Conservation (phyloP, 2,888 invertebrate genomes). For the Dolichomitus sp. region DNA sequence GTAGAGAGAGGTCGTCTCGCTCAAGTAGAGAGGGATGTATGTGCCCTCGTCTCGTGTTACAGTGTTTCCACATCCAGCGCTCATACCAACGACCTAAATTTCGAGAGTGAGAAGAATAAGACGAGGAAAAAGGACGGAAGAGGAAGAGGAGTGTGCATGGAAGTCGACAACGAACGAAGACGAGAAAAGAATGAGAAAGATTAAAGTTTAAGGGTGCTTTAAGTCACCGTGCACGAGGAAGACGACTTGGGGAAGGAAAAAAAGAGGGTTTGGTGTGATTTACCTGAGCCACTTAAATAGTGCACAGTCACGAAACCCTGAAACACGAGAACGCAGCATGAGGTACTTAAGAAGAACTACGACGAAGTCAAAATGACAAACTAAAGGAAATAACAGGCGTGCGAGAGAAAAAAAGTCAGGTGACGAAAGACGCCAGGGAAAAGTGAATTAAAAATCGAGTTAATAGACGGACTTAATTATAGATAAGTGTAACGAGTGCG, state of each 20-base stretch:
- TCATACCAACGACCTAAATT: slow-evolving; percentile 65
- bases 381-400: slow-evolving; percentile 4
- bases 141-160: slow-evolving; percentile 33
- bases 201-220: slow-evolving; percentile 67
- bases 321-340: slow-evolving; percentile 48
- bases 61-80: slow-evolving; percentile 58
- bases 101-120: slow-evolving; percentile 56
- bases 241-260: slow-evolving; percentile 13
- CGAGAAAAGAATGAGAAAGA: slow-evolving; percentile 63
- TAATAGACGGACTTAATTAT: slow-evolving; percentile 25
- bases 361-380: slow-evolving; percentile 13
- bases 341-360: slow-evolving; percentile 29
- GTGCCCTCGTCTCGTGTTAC: slow-evolving; percentile 63
- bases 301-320: slow-evolving; percentile 54
- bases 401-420: background rate
- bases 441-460: slow-evolving; percentile 31
- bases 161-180: slow-evolving; percentile 55
- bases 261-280: slow-evolving; percentile 55
- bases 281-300: slow-evolving; percentile 57
- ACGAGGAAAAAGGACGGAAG: slow-evolving; percentile 35
- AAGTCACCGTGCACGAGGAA: slow-evolving; percentile 32
- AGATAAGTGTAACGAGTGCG: slow-evolving; percentile 20
- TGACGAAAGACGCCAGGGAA: slow-evolving; percentile 9
- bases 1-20: slow-evolving; percentile 46
- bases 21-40: slow-evolving; percentile 55